Evolutionary conservation across 2,888 invertebrate genomes (phyloP).

Genomic region (Campaea margaritaria): DNA sequence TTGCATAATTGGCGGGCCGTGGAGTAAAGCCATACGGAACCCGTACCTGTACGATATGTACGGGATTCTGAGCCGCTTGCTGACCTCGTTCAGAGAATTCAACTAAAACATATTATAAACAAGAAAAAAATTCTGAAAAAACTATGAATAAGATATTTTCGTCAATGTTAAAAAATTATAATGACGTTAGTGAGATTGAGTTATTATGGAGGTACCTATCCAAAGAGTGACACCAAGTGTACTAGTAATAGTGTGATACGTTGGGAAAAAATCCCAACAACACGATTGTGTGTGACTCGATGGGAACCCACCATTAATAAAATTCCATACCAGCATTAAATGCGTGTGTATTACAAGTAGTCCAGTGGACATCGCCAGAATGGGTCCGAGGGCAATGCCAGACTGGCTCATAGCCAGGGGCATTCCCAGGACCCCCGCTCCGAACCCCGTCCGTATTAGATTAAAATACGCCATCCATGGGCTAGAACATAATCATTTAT

Average conservation of each 20-base stretch:
- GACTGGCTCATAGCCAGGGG: conserved; percentile 66
- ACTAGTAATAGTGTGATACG: too few species aligned
- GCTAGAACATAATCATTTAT: conserved; percentile 42
- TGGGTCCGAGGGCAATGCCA: conserved; percentile 61
- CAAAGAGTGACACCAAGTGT: too few species aligned
- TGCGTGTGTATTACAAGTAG: conserved; percentile 59
- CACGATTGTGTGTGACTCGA: too few species aligned
- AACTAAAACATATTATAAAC: conserved; percentile 53
- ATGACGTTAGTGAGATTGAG: too few species aligned
- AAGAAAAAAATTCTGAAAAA: background rate
- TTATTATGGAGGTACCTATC: too few species aligned
- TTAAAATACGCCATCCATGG: conserved; percentile 70
- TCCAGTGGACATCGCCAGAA: conserved; percentile 53
- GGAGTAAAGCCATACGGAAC: conserved; percentile 64
- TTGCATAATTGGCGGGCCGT: conserved; percentile 56
- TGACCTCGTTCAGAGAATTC: conserved; percentile 58
- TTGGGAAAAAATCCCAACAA: too few species aligned
- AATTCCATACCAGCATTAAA: conserved; percentile 56
- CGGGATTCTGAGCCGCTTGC: conserved; percentile 60
- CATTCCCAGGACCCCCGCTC: conserved; percentile 63
- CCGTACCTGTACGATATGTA: conserved; percentile 67
- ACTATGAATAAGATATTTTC: too few species aligned
- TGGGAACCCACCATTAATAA: too few species aligned
- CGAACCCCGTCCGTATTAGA: conserved; percentile 56
- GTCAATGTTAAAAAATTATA: too few species aligned